Evolutionary conservation across 2,888 invertebrate genomes (phyloP), one percentile per base, ranked within the genome.

Genomic region (Notocelia uddmanniana): DNA sequence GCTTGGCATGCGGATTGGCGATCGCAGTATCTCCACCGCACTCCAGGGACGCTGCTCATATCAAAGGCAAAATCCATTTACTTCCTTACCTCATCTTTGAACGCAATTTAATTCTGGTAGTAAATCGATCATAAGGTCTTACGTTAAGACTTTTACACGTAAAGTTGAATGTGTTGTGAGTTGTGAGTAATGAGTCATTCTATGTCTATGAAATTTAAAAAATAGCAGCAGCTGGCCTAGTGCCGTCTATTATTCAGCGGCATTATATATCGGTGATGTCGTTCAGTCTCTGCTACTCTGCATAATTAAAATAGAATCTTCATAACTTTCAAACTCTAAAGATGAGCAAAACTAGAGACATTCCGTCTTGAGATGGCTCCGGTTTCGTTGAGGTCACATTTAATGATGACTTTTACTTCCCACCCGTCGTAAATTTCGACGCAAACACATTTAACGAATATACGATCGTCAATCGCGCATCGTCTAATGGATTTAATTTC

Each of bases 221-320:
- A 58, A 58, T 21, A 59, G 21, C 45, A 67, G 23, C 66, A 21
- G 71, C 34, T 66, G 54, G 41, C 26, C 52, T 71, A 66, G 52
- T 58, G 62, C 45, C 58, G 57, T 68, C 73, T 74, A 73, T 75
- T 75, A 75, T 73, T 58, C 54, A 68, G 71, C 57, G 48, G 66
- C 50, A 66, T 59, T 69, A 73, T 71, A 70, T 70, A 75, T 75
- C 73, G 73, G 71, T 75, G 74, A 73, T 62, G 74, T 68, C 48
- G 68, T 15, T 45, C 60, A 18, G 58, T 66, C 58, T 69, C 31
- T 48, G 63, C 64, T 58, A 59, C 71, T 68, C 64, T 66, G 50
- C 71, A 26, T 73, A 64, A 64, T 73, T 63, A 75, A 75, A 75
- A 75, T 75, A 75, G 74, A 72, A 66, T 68, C 57, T 59, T 45